Evolutionary conservation across 2,888 invertebrate genomes (phyloP).

Genomic region (Orthosia incerta): DNA sequence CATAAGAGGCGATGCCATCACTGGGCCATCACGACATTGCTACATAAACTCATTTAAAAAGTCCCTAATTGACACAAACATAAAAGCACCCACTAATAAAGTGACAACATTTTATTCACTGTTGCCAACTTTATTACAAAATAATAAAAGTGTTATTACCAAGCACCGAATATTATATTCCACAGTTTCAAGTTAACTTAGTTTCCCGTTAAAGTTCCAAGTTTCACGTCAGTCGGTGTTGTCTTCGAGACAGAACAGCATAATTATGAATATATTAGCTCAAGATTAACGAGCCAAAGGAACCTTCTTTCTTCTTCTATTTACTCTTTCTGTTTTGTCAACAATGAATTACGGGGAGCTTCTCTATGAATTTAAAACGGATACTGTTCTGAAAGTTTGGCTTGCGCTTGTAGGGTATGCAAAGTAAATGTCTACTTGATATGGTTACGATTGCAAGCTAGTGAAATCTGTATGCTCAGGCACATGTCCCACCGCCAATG

Average conservation of each 20-base stretch:
- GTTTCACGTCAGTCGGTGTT: slow-evolving; percentile 37
- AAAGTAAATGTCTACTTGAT: neutral
- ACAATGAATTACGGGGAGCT: slow-evolving; percentile 29
- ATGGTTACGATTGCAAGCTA: neutral
- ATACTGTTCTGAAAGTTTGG: neutral
- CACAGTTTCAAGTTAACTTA: slow-evolving; percentile 5
- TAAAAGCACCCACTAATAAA: neutral
- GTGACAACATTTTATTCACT: neutral
- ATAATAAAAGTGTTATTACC: slow-evolving; percentile 19
- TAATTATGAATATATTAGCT: slow-evolving; percentile 60
- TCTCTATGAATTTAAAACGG: slow-evolving; percentile 30
- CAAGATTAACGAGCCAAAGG: slow-evolving; percentile 53
- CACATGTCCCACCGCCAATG: too few relatives aligned
- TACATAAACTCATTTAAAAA: too few relatives aligned
- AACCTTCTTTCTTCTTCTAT: slow-evolving; percentile 33
- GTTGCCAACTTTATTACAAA: neutral
- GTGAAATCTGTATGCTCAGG: too few relatives aligned
- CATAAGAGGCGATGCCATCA: too few relatives aligned
- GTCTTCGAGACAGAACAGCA: slow-evolving; percentile 38
- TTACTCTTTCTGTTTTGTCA: slow-evolving; percentile 35
- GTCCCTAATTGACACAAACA: neutral
- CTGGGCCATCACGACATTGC: too few relatives aligned
- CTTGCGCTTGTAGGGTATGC: neutral
- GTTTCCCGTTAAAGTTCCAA: slow-evolving; percentile 18
- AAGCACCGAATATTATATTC: slow-evolving; percentile 8